Base-by-base conservation (phyloP, 2,797 vertebrate genomes). In the Schizopygopsis pylzovi region DNA sequence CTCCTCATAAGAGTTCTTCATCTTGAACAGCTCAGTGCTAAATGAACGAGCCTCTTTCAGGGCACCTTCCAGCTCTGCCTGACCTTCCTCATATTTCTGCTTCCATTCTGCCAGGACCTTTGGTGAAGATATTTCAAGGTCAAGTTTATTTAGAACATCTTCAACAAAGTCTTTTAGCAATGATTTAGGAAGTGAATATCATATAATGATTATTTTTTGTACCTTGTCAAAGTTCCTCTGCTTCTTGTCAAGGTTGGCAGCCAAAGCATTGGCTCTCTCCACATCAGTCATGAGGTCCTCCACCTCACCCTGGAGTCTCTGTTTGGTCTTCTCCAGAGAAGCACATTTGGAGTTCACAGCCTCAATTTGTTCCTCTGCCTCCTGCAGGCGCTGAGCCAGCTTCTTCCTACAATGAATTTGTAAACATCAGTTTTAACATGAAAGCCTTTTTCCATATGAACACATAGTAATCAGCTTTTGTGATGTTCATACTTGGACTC, bases 1-100 rank as follows among this genome's bases (percentile, higher is more conserved):
- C 81, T 97, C 97, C 85, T 97, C 96, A 3, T 96, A 97, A 4
- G 96, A 95, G 76, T 97, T 97, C 93, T 97, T 97, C 94, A 97
- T 96, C 92, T 97, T 97, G 91, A 97, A 97, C 47, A 96, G 92
- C 82, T 97, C 96, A 15, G 96, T 97, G 88, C 97, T 91, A 7
- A 41, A 7, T 41, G 41, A 41, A 8, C 41, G 41, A 41, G 7
- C 41, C 41, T 41, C 41, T 41, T 41, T 41, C 41, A 8, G 41
- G 41, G 41, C 7, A 41, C 41, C 41, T 41, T 41, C 41, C 41
- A 41, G 41, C 41, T 41, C 41, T 41, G 41, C 7, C 41, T 41
- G 41, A 41, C 41, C 41, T 41, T 41, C 41, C 7, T 41, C 41
- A 41, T 41, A 41, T 41, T 41, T 41, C 41, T 41, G 41, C 7